Evolutionary conservation across 1,140 invertebrate genomes (phyloP).

Genomic region (Sycobia sp.): DNA sequence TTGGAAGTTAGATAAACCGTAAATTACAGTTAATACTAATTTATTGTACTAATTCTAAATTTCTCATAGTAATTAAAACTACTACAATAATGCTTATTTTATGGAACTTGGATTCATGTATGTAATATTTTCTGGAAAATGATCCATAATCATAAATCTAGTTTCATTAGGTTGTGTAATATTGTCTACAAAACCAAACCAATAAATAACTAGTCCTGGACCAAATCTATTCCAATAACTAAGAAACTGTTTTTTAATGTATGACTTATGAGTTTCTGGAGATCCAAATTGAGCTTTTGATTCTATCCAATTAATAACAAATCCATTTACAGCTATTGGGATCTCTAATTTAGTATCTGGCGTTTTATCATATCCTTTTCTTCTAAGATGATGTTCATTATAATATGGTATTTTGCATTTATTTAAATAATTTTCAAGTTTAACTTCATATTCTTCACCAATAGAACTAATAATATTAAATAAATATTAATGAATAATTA

Average conservation of each 20-base stretch:
- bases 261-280: slow-evolving; percentile 78
- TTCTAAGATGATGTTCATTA: slow-evolving; percentile 81
- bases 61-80: too few relatives aligned
- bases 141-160: slow-evolving; percentile 71
- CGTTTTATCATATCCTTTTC: slow-evolving; percentile 91
- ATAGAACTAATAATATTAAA: slow-evolving; percentile 62
- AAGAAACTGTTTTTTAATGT: slow-evolving; percentile 84
- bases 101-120: slow-evolving; percentile 47
- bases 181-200: slow-evolving; percentile 89
- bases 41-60: not conserved
- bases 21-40: too few relatives aligned
- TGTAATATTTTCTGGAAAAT: slow-evolving; percentile 65
- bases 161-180: slow-evolving; percentile 67
- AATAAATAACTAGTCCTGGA: slow-evolving; percentile 92
- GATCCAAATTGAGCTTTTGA: slow-evolving; percentile 94
- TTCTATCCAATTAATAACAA: slow-evolving; percentile 94
- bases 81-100: not conserved
- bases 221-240: slow-evolving; percentile 96
- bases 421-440: slow-evolving; percentile 67
- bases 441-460: slow-evolving; percentile 78
- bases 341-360: slow-evolving; percentile 91
- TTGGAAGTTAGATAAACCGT: too few relatives aligned
- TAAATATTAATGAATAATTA: slow-evolving; percentile 32
- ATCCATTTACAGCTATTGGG: slow-evolving; percentile 84
- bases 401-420: slow-evolving; percentile 71